Percentiles rank a stretch among this genome's conserved stretches.
phyloP scores from a whole-genome alignment of 2,888 invertebrate species.

The Nephrocerus scutellatus region DNA sequence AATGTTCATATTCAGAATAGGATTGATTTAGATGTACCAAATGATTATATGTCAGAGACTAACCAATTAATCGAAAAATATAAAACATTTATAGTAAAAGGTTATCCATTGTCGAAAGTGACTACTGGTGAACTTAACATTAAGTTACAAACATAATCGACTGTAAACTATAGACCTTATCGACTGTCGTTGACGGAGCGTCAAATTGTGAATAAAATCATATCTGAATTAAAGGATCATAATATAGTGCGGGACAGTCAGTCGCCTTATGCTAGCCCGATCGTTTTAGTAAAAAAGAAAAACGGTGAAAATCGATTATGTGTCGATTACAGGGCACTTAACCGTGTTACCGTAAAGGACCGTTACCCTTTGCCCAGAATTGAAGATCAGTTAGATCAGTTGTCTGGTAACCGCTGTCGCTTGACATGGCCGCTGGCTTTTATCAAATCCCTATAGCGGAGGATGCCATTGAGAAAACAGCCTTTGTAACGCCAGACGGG shows the following conservation, averaged over 20 bases:
- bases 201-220: slow-evolving; percentile 3
- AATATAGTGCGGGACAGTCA: slow-evolving; percentile 8
- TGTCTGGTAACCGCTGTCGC: slow-evolving; percentile 25
- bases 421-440: slow-evolving; percentile 3
- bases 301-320: slow-evolving; percentile 5
- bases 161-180: slow-evolving; percentile 1
- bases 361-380: no score
- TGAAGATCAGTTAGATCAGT: slow-evolving; percentile 24
- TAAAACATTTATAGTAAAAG: background rate
- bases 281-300: slow-evolving; percentile 9
- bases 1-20: slow-evolving; percentile 1
- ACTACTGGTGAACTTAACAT: slow-evolving; percentile 1
- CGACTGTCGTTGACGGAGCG: slow-evolving; percentile 9
- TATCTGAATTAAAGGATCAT: slow-evolving; percentile 3
- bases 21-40: background rate
- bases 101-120: background rate
- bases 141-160: no score
- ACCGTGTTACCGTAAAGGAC: slow-evolving; percentile 3
- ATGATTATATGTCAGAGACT: background rate
- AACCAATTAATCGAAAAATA: background rate
- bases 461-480: no score
- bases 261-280: slow-evolving; percentile 9
- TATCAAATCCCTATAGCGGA: slow-evolving; percentile 2
- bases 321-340: slow-evolving; percentile 4
- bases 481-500: slow-evolving; percentile 1